Conservation (phyloP, 2,113 vertebrate species). For the Cathartes aura region DNA sequence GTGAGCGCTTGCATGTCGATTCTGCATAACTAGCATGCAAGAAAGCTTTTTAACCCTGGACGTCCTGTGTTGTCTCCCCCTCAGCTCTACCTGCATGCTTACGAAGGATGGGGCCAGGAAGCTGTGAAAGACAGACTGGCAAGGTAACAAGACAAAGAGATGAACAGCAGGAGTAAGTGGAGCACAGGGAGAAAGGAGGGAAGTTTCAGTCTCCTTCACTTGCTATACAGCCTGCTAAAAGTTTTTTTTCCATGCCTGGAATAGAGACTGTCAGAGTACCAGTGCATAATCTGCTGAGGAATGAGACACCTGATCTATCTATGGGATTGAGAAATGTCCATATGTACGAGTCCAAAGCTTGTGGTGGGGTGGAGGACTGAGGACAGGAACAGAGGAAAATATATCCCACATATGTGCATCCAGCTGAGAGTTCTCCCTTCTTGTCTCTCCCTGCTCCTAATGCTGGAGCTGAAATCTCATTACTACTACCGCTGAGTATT, state of each 20-base stretch:
- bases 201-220: background rate
- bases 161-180: background rate
- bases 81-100: background rate
- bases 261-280: background rate
- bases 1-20: background rate
- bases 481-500: background rate
- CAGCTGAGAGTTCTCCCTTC: background rate
- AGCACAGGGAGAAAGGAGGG: background rate
- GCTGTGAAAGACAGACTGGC: background rate
- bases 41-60: background rate
- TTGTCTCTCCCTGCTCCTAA: background rate
- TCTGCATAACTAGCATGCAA: background rate
- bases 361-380: rapidly evolving
- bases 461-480: background rate
- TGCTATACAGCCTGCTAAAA: background rate
- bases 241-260: background rate
- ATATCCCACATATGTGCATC: background rate
- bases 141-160: background rate
- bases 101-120: background rate
- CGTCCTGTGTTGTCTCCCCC: background rate
- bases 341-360: background rate
- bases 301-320: background rate
- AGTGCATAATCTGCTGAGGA: background rate
- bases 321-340: background rate
- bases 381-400: background rate